phyloP scores from a whole-genome alignment of 2,113 vertebrate genomes.

The Dermatemys mawii region DNA sequence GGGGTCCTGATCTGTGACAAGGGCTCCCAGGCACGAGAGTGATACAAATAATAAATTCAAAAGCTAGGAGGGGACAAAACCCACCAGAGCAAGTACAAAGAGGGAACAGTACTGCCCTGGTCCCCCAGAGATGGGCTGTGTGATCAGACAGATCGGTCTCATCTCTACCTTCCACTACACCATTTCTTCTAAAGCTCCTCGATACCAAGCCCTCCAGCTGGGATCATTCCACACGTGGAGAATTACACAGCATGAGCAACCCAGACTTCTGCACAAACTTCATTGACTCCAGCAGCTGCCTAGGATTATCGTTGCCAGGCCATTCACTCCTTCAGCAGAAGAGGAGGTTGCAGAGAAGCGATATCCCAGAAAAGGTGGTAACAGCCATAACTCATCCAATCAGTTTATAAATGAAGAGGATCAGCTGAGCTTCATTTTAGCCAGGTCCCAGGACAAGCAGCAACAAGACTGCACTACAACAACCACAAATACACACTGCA shows the following conservation, averaged over 20 bases:
- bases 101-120: not conserved
- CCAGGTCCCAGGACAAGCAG: not conserved
- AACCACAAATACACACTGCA: not conserved
- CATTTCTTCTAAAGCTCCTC: not conserved
- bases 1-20: not conserved
- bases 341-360: not conserved
- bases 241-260: not conserved
- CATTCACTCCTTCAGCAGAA: not conserved
- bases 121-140: not conserved
- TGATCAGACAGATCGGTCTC: not conserved
- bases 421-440: not conserved
- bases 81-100: not conserved
- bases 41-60: not conserved
- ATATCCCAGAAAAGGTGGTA: not conserved
- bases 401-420: not conserved
- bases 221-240: not conserved
- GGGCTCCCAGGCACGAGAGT: not conserved
- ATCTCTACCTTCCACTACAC: not conserved
- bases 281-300: rapidly evolving
- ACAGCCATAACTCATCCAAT: not conserved
- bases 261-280: not conserved
- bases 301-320: not conserved
- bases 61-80: not conserved
- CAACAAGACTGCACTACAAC: not conserved
- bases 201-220: not conserved